Base-by-base conservation (phyloP, 2,113 vertebrate genomes). In the Scartelaos histophorus region DNA sequence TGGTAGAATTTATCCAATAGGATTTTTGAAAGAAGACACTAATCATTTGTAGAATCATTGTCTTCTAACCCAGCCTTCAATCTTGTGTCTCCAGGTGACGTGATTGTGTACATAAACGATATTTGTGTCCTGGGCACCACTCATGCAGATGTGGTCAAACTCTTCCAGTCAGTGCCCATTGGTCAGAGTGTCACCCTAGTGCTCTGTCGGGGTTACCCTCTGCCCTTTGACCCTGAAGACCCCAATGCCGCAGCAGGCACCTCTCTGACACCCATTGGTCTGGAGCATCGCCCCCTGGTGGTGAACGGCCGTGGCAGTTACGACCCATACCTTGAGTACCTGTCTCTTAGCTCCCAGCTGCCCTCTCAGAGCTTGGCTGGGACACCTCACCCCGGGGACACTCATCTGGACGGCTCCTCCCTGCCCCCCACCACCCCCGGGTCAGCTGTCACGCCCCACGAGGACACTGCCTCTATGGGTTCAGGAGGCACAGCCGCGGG, bases 91-190 rank as follows among this genome's bases (percentile, higher is more conserved):
- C 75, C 85, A 99, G 98, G 98, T 93, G 98, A 99, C 78, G 98
- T 99, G 88, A 99, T 99, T 77, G 98, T 99, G 91, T 98, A 99
- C 94, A 98, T 99, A 90, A 99, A 99, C 85, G 97, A 99, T 94
- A 96, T 98, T 86, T 99, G 98, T 82, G 97, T 99, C 88, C 95
- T 99, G 70, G 98, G 98, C 85, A 97, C 98, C 89, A 99, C 98
- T 60, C 98, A 99, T 81, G 97, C 98, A 47, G 97, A 99, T 79
- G 98, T 99, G 80, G 98, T 99, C 92, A 99, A 99, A 93, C 96
- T 99, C 87, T 99, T 99, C 94, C 97, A 99, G 94, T 98, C 97
- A 29, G 97, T 99, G 76, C 97, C 97, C 46, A 98, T 99, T 70
- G 96, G 98, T 78, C 97, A 99, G 92, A 98, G 97, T 75, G 97